phyloP scores from a whole-genome alignment of 1,140 invertebrate genomes.

The Holcopasites calliopsidis region DNA sequence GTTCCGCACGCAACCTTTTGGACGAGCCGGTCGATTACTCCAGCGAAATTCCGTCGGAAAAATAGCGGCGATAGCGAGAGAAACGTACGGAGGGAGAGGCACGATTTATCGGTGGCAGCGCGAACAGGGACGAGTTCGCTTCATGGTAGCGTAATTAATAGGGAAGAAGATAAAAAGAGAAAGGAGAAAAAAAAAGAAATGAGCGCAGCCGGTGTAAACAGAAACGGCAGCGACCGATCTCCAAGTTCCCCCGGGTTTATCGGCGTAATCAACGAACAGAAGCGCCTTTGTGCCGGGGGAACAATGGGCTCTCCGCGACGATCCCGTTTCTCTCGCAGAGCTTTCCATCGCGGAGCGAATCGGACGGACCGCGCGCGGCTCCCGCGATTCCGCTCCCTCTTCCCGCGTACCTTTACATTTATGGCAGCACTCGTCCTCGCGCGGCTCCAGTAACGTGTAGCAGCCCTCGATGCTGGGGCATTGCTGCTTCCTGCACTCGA shows the following conservation, averaged over 20 bases:
- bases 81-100: background rate
- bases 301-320: constrained; percentile 62
- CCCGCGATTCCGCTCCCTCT: background rate
- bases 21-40: no score
- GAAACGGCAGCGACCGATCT: constrained; percentile 43
- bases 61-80: background rate
- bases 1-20: constrained; percentile 87
- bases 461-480: constrained; percentile 86
- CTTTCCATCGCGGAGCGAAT: background rate
- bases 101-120: no score
- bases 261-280: constrained; percentile 60
- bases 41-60: background rate
- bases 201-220: constrained; percentile 59
- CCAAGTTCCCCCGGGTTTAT: constrained; percentile 65
- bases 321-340: constrained; percentile 12
- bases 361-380: constrained; percentile 6
- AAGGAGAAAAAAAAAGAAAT: constrained; percentile 33
- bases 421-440: constrained; percentile 83
- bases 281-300: constrained; percentile 66
- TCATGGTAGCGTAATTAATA: constrained; percentile 70
- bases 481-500: constrained; percentile 83
- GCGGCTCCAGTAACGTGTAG: constrained; percentile 82
- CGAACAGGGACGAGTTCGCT: no score
- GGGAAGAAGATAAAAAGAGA: constrained; percentile 27
- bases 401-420: constrained; percentile 84